Percentiles rank a stretch among this genome's conserved stretches.
phyloP scores from a whole-genome alignment of 2,888 invertebrate species.

The Zhengitettix transpicula region DNA sequence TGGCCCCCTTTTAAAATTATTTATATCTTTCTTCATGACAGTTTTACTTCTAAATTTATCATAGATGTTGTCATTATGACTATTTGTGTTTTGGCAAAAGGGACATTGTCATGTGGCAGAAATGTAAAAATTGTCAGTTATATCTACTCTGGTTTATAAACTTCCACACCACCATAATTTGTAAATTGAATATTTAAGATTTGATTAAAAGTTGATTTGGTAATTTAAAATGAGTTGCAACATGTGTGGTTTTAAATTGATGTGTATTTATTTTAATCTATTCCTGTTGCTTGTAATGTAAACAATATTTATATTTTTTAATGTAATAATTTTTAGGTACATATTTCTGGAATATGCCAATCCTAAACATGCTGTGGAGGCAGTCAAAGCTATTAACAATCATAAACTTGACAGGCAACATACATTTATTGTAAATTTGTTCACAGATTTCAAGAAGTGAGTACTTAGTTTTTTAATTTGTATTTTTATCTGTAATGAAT shows the following conservation, averaged over 20 bases:
- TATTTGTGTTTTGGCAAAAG: background rate
- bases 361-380: slow-evolving; percentile 69
- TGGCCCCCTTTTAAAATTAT: too few species aligned
- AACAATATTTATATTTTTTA: background rate
- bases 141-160: background rate
- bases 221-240: background rate
- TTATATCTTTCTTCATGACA: too few species aligned
- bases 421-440: slow-evolving; percentile 82
- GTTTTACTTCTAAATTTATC: too few species aligned
- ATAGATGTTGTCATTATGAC: too few species aligned
- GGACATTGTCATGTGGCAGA: background rate
- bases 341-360: slow-evolving; percentile 85
- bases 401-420: slow-evolving; percentile 93
- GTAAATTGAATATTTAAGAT: too few species aligned
- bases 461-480: slow-evolving; percentile 20
- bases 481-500: background rate
- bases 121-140: background rate
- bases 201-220: background rate
- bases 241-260: background rate
- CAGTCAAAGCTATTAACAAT: slow-evolving; percentile 75
- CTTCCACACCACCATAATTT: too few species aligned
- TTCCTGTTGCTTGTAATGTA: background rate
- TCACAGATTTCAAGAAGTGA: slow-evolving; percentile 89
- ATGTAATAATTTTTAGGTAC: slow-evolving; percentile 32
- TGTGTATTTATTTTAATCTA: background rate